phyloP scores from a whole-genome alignment of 1,140 invertebrate species.

The Lepidostoma basale region DNA sequence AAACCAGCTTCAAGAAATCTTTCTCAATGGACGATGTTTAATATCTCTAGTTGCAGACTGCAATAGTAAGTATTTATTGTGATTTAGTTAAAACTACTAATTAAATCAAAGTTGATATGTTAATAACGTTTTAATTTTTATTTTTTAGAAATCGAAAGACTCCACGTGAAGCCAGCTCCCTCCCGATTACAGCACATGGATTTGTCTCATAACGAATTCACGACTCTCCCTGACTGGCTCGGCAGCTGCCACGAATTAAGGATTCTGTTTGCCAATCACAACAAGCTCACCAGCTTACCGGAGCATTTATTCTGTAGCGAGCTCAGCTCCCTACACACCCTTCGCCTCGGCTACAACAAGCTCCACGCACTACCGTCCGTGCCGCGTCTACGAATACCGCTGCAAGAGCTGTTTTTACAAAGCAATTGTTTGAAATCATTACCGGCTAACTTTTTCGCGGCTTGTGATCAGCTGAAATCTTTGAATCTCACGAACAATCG shows the following conservation, averaged over 20 bases:
- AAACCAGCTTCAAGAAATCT: conserved; percentile 71
- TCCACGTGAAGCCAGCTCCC: conserved; percentile 69
- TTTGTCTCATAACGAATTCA: conserved; percentile 78
- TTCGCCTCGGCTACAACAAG: conserved; percentile 78
- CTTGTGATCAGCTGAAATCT: conserved; percentile 71
- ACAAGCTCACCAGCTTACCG: conserved; percentile 70
- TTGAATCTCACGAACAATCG: conserved; percentile 82
- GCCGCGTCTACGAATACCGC: conserved; percentile 67
- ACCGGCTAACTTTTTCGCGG: conserved; percentile 76
- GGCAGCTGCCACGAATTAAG: conserved; percentile 74
- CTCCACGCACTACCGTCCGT: conserved; percentile 72
- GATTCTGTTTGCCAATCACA: conserved; percentile 77
- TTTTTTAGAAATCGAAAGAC: conserved; percentile 69
- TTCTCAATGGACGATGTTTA: conserved; percentile 70
- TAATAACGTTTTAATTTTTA: conserved; percentile 27
- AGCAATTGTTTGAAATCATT: conserved; percentile 76
- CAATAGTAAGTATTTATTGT: conserved; percentile 66
- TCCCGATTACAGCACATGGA: conserved; percentile 74
- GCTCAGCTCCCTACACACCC: conserved; percentile 69
- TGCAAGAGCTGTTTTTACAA: conserved; percentile 76
- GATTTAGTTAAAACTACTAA: conserved; percentile 46
- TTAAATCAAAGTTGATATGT: neutral
- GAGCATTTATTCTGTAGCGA: conserved; percentile 76
- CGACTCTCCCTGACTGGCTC: conserved; percentile 77
- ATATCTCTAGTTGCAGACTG: conserved; percentile 74